Evolutionary conservation across 2,888 invertebrate genomes (phyloP), one percentile per base, ranked within the genome.

Genomic region (Drosophila ezoana): DNA sequence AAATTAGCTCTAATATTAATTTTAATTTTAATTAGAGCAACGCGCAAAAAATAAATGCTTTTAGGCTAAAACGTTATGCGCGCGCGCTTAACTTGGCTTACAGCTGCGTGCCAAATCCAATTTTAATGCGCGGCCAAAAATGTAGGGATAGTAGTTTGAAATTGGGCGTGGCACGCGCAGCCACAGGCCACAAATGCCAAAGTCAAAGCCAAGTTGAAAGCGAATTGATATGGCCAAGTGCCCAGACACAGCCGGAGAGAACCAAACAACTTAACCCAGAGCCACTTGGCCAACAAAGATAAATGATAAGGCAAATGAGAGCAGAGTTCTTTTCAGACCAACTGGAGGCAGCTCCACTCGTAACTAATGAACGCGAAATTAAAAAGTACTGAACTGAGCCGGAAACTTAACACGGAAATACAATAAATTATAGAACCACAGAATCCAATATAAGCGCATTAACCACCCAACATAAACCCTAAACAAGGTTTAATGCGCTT

Each of bases 291-390:
- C 74, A 74, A 74, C 74, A 72, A 79, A 88, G 87, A 87, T 86
- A 88, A 87, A 87, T 88, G 88, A 86, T 86, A 86, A 82, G 80
- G 64, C 76, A 65, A 79, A 81, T 76, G 56, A 62, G 62, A 47
- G 52, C 38, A 18, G 45, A 51, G 57, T 20, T 53, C 43, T 32
- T 37, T 32, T 28, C 20, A 14, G 38, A 5, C n/a, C 37, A n/a
- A 18, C 10, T 37, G 37, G 64, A 61, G 57, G 56, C 38, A 28
- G 69, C 58, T 51, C 40, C 45, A 67, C 60, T 76, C 58, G 62
- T 58, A 75, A 75, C 83, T 80, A 87, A 85, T 87, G 85, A 87
- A 85, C 78, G 65, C 62, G 64, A 81, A 81, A 77, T 81, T 81
- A 73, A 81, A 81, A 81, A 81, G 78, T 73, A 67, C 71, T 62